These are phyloP conservation scores for Heliconius ismenius DNA, from an alignment of 2,888 invertebrate genomes.

Conservation along the genomic window DNA sequence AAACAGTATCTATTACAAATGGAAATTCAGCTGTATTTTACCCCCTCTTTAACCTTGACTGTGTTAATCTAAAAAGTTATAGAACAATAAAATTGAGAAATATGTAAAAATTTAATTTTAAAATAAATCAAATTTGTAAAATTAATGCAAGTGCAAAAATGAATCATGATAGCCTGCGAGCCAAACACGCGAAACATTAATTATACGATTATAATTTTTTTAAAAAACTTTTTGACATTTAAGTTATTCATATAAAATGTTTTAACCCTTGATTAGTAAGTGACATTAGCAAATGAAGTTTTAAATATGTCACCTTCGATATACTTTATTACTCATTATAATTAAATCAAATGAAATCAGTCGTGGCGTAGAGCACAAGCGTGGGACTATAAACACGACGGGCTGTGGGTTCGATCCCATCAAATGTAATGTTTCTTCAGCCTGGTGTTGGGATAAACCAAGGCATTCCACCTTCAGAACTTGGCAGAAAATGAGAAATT, in stretches of 20 bases:
- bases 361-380: no score
- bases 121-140: neutral
- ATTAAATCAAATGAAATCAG: neutral
- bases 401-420: no score
- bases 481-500: no score
- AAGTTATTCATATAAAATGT: neutral
- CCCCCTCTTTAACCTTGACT: neutral
- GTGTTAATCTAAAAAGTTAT: neutral
- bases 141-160: conserved; percentile 14
- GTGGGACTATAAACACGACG: no score
- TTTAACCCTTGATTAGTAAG: neutral
- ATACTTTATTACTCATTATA: conserved; percentile 14
- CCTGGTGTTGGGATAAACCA: no score
- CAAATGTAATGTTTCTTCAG: no score
- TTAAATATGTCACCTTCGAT: neutral
- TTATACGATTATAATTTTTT: neutral
- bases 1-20: no score
- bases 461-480: no score
- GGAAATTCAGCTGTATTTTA: neutral
- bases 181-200: conserved; percentile 25
- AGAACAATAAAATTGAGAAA: no score
- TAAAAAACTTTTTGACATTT: conserved; percentile 2
- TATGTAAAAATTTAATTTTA: no score
- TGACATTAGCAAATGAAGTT: neutral
- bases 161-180: conserved; percentile 23